These are phyloP conservation scores for Vannuccia rotundouncinata DNA, from an alignment of 2,888 invertebrate species.

Conservation along the genomic window DNA sequence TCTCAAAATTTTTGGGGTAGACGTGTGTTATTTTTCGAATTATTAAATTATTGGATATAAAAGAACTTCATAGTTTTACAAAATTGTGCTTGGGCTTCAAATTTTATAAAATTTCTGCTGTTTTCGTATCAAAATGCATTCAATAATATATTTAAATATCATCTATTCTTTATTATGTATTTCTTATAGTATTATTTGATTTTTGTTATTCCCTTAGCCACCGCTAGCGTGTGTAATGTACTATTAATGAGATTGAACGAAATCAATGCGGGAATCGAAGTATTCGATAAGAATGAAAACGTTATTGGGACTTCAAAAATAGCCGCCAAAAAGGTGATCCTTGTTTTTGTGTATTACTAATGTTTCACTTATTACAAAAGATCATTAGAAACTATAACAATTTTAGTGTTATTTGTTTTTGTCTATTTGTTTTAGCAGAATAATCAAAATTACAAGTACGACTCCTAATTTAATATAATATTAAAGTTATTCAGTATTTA, in stretches of 20 bases:
- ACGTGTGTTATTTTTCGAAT: too few species aligned
- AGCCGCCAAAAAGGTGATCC: conserved; percentile 57
- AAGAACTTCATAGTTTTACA: too few species aligned
- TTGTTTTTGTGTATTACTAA: not conserved
- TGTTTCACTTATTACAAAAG: not conserved
- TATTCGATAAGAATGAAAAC: conserved; percentile 54
- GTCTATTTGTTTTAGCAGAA: not conserved
- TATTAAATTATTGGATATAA: too few species aligned
- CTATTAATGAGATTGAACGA: conserved; percentile 59
- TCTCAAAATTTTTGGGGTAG: too few species aligned
- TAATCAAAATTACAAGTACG: not conserved
- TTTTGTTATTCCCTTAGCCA: too few species aligned
- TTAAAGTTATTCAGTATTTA: not conserved
- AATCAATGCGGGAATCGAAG: conserved; percentile 57
- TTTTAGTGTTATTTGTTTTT: not conserved
- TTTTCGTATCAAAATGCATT: too few species aligned
- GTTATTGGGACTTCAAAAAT: conserved; percentile 58
- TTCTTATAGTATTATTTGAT: too few species aligned
- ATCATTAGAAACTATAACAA: not conserved
- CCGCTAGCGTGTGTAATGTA: conserved; percentile 58
- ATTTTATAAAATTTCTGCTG: too few species aligned
- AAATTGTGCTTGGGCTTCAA: too few species aligned
- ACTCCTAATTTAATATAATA: not conserved
- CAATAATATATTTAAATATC: too few species aligned
- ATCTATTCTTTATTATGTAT: too few species aligned